Percentiles rank a stretch among this genome's conserved stretches.
phyloP scores from a whole-genome alignment of 2,797 vertebrate genomes.

The Labroides dimidiatus region DNA sequence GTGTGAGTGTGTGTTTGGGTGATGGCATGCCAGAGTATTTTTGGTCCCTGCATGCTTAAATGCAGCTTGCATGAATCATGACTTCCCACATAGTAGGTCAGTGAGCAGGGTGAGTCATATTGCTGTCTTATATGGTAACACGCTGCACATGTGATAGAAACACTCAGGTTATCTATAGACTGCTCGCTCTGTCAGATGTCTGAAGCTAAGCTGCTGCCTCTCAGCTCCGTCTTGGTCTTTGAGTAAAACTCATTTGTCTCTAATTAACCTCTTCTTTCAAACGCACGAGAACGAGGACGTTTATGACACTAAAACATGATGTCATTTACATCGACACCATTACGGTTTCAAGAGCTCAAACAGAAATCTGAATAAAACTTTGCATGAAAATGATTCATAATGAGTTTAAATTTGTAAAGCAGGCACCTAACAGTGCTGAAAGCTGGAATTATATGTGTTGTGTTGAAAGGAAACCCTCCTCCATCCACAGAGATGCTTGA shows the following conservation, averaged over 20 bases:
- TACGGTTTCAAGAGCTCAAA: too few relatives aligned
- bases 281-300: not conserved
- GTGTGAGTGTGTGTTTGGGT: conserved; percentile 66
- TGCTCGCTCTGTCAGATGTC: conserved; percentile 52
- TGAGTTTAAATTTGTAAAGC: too few relatives aligned
- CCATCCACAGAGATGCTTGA: too few relatives aligned
- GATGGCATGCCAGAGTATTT: conserved; percentile 82
- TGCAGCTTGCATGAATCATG: conserved; percentile 88
- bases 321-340: too few relatives aligned
- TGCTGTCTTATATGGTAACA: conserved; percentile 86
- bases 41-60: conserved; percentile 80
- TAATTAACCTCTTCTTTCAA: not conserved
- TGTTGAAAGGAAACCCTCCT: too few relatives aligned
- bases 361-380: too few relatives aligned
- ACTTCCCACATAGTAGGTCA: conserved; percentile 88
- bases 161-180: conserved; percentile 80
- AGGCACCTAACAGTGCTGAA: too few relatives aligned
- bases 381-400: too few relatives aligned
- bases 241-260: not conserved
- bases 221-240: conserved; percentile 22
- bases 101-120: conserved; percentile 85
- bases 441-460: too few relatives aligned
- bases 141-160: conserved; percentile 79
- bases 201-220: conserved; percentile 34
- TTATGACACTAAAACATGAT: not conserved